Evolutionary conservation across 2,797 vertebrate genomes (phyloP), one percentile per base, ranked within the genome.

Genomic region (Microtus agrestis): DNA sequence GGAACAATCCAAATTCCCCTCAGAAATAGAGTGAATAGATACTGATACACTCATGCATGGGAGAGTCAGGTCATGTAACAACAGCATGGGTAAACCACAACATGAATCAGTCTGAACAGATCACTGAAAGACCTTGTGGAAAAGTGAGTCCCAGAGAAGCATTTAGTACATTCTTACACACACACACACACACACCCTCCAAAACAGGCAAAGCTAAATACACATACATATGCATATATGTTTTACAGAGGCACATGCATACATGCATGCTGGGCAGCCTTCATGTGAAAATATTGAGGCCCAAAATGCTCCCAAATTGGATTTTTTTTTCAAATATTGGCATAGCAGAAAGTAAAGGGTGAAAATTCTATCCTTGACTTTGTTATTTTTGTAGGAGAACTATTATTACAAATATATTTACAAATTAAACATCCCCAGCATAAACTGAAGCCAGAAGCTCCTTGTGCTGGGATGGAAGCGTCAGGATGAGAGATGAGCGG

Each of bases 21-120:
- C 93, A 95, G 74, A 77, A 92, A 69, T 5, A 82, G n/a, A 88
- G 94, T 56, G 79, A 46, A 56, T 43, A 87, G 71, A 81, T 82
- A 89, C 87, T 78, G 74, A 63, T 59, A 73, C 89, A 79, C 19
- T 69, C 63, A 23, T 69, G 71, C 7, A 23, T 10, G 67, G 81
- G 48, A 87, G 86, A 87, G 14, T 61, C n/a, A 5, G 8, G 13
- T 61, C n/a, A 5, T 6, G 13, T 34, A 74, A 29, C 48, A 85
- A 48, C 31, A 56, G 76, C 61, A 73, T 6, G 25, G 71, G 77
- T 56, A 92, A 95, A 77, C 31, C 59, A 95, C 65, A 95, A 15
- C 65, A 37, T 67, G 69, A 89, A 81, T 87, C 34, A 84, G 48
- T 61, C 17, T n/a, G 78, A 80, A 73, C 79, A 79, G 90, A 71